Conservation (phyloP, 2,113 vertebrate genomes). For the Speoplatyrhinus poulsoni region DNA sequence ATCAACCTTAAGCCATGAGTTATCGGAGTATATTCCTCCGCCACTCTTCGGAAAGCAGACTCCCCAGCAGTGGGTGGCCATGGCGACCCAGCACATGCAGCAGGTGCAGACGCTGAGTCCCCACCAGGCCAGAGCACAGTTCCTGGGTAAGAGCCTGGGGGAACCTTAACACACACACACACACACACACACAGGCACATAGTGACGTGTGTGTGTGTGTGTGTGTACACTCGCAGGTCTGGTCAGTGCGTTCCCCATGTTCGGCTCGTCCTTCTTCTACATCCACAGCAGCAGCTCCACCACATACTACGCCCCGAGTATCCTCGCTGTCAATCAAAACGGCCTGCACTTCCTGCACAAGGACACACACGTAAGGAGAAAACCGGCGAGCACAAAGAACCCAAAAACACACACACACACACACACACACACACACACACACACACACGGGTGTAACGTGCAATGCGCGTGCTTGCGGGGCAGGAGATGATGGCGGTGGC, state of each 20-base stretch:
- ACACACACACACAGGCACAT: no score
- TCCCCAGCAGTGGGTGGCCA: slow-evolving; percentile 85
- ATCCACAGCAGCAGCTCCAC: slow-evolving; percentile 74
- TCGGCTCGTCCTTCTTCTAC: slow-evolving; percentile 68
- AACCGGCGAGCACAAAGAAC: background rate
- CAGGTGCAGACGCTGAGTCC: slow-evolving; percentile 86
- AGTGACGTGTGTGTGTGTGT: background rate
- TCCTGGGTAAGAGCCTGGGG: slow-evolving; percentile 82
- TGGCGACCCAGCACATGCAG: slow-evolving; percentile 87
- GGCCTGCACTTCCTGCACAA: slow-evolving; percentile 73
- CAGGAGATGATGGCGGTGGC: slow-evolving; percentile 86
- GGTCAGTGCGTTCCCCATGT: slow-evolving; percentile 71
- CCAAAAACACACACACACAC: background rate
- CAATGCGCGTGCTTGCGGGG: slow-evolving; percentile 18
- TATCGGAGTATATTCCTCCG: slow-evolving; percentile 87
- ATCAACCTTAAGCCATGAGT: slow-evolving; percentile 80
- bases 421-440: background rate
- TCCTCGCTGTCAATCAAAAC: slow-evolving; percentile 67
- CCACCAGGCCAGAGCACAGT: slow-evolving; percentile 90
- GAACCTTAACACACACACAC: background rate
- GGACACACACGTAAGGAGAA: slow-evolving; percentile 63
- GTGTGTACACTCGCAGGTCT: slow-evolving; percentile 51
- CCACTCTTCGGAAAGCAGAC: slow-evolving; percentile 84
- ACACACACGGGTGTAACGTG: background rate
- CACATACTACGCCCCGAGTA: slow-evolving; percentile 68